Percentiles rank a stretch among this genome's conserved stretches.
Evolutionary conservation across 2,113 vertebrate species (phyloP).

Genomic region (Motacilla alba): DNA sequence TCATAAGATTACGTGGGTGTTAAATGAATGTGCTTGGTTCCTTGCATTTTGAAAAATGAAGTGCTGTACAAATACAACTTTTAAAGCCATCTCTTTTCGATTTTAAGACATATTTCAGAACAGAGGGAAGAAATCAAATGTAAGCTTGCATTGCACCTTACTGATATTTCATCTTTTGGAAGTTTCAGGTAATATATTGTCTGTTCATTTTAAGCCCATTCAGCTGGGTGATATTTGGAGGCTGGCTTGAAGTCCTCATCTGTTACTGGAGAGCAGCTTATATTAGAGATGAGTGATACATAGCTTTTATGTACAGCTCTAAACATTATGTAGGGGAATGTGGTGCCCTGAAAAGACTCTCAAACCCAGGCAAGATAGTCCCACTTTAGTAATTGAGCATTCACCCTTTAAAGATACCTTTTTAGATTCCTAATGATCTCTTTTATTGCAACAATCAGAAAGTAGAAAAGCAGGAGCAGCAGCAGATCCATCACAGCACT

Average conservation of each 20-base stretch:
- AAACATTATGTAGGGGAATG: not conserved
- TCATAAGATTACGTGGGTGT: not conserved
- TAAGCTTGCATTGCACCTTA: not conserved
- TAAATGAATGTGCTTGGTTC: not conserved
- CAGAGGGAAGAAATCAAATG: not conserved
- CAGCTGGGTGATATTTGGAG: not conserved
- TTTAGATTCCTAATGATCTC: not conserved
- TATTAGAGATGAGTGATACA: not conserved
- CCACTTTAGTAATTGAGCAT: not conserved
- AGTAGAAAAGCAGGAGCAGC: not conserved
- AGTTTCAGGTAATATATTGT: not conserved
- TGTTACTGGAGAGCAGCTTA: not conserved
- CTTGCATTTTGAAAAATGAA: conserved; percentile 4
- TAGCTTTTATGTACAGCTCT: not conserved
- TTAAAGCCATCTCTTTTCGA: not conserved
- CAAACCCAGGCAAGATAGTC: not conserved
- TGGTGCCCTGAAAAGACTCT: not conserved
- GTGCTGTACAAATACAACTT: not conserved
- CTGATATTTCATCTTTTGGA: not conserved
- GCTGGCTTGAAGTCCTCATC: not conserved
- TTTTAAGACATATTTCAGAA: not conserved
- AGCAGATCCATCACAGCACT: not conserved
- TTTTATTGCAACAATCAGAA: not conserved
- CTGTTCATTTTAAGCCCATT: not conserved
- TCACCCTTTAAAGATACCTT: not conserved